These are phyloP conservation scores for Ctena decussata DNA, from an alignment of 2,888 invertebrate genomes.

Conservation along the genomic window DNA sequence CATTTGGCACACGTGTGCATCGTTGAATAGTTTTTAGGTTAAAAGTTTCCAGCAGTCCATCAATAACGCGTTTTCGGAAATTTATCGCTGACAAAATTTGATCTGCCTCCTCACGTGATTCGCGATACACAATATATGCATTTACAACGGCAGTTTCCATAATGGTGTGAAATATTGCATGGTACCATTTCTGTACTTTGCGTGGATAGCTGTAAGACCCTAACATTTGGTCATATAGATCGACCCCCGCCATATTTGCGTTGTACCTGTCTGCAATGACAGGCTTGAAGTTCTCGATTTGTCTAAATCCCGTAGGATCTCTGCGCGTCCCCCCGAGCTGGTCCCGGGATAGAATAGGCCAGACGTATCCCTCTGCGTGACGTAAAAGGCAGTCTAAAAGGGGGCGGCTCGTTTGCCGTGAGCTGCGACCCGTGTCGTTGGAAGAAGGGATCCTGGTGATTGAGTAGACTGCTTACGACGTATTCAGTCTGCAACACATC, in stretches of 20 bases:
- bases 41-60: conserved; percentile 4
- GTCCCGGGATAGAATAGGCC: no score
- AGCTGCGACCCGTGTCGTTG: no score
- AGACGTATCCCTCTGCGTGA: no score
- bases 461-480: no score
- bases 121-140: conserved; percentile 41
- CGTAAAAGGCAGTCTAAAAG: no score
- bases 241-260: conserved; percentile 54
- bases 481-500: no score
- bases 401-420: no score
- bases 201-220: conserved; percentile 45
- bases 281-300: conserved; percentile 30
- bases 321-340: not conserved
- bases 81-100: not conserved
- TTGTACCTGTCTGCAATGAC: conserved; percentile 41
- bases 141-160: conserved; percentile 42
- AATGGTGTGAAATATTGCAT: conserved; percentile 35
- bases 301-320: conserved; percentile 5
- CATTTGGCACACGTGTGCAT: not conserved
- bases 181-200: conserved; percentile 48
- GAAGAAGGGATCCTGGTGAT: no score
- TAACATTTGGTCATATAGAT: conserved; percentile 37
- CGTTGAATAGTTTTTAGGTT: not conserved
- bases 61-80: conserved; percentile 15
- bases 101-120: not conserved